Evolutionary conservation across 2,797 vertebrate species (phyloP).

Genomic region (Falco novaeseelandiae): DNA sequence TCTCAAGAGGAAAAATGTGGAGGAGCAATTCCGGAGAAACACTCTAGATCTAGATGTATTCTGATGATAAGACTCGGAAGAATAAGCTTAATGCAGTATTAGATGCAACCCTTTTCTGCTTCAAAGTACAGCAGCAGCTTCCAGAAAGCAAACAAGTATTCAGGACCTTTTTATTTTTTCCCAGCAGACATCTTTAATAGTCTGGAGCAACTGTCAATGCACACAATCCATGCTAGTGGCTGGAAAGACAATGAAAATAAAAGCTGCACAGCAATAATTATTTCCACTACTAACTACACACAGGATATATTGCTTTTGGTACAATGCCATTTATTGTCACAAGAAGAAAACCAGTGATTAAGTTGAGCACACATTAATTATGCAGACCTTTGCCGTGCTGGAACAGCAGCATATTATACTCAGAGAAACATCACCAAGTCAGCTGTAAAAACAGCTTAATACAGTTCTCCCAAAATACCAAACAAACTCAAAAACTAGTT

Average conservation of each 20-base stretch:
- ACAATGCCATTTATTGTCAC: constrained; percentile 53
- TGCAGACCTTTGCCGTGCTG: constrained; percentile 51
- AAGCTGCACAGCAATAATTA: constrained; percentile 44
- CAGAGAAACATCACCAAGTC: constrained; percentile 29
- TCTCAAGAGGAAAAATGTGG: neutral
- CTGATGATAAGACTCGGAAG: neutral
- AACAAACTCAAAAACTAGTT: neutral
- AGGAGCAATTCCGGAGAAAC: neutral
- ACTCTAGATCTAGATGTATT: neutral
- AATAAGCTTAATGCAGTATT: neutral
- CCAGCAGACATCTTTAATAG: neutral
- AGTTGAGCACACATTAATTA: constrained; percentile 36
- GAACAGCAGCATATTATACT: neutral
- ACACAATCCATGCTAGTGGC: neutral
- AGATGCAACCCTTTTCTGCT: neutral
- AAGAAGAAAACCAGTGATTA: constrained; percentile 56
- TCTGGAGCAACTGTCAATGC: neutral
- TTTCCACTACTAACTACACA: constrained; percentile 44
- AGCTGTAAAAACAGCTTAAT: constrained; percentile 42
- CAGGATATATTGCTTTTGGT: constrained; percentile 54
- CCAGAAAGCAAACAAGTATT: neutral
- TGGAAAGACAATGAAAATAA: constrained; percentile 32
- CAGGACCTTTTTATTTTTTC: neutral
- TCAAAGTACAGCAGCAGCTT: neutral
- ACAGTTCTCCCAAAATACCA: constrained; percentile 9